Evolutionary conservation across 1,140 invertebrate genomes (phyloP), one percentile per base, ranked within the genome.

Genomic region (Pseudomyrmex dendroicus): DNA sequence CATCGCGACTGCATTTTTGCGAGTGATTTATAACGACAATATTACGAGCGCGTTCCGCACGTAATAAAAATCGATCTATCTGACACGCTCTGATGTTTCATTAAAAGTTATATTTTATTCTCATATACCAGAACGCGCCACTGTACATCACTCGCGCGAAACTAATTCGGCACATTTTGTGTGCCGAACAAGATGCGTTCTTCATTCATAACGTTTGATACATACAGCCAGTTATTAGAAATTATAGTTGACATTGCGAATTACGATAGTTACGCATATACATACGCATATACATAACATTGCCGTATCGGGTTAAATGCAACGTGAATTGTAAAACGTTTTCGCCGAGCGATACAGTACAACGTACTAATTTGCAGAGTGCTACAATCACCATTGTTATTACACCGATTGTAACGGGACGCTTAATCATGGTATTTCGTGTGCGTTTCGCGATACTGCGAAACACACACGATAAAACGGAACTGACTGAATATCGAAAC

Each of bases 51-150:
- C 44, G 50, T 59, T 12, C 12, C 20, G 50, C 66, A n/a, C 52
- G 54, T 48, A 80, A 80, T 68, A 67, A 50, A 80, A 80, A 50
- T 80, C 66, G 44, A 59, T 59, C 20, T 59, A 44, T 17, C 76
- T 48, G 66, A 80, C 54, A 46, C 35, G 35, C 35, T 35, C 15
- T 80, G 76, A 80, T 72, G 76, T 80, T 80, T 80, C 76, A 80
- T 80, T 80, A 80, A 72, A 72, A 80, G 76, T 80, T 80, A 80
- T 80, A 80, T 80, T 48, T 80, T 72, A 80, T 59, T 35, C 44
- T 25, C 52, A 17, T 68, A 56, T 44, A 46, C 22, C 12, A 35
- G 13, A 68, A 57, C 10, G 2, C 48, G 52, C n/a, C 54, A 52
- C 64, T 48, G 35, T 35, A 68, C 50, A 78, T 78, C 63, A 57